Evolutionary conservation across 2,113 vertebrate species (phyloP).

Genomic region (Seriola dumerili): DNA sequence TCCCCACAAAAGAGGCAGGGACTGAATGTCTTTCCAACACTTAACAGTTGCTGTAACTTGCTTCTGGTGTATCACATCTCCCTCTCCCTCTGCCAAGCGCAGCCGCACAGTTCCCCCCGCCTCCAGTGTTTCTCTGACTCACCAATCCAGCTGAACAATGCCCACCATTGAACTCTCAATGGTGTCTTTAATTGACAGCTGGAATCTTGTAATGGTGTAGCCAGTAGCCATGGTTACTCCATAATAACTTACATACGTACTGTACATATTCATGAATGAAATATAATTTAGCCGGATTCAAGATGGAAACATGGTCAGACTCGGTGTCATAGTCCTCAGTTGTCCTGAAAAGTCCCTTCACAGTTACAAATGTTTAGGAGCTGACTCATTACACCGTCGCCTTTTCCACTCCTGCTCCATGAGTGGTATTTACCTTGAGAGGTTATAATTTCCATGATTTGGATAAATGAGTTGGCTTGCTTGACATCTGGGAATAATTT

Average conservation of each 20-base stretch:
- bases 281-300: constrained; percentile 11
- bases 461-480: constrained; percentile 56
- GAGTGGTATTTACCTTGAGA: constrained; percentile 72
- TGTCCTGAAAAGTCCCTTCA: constrained; percentile 63
- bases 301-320: constrained; percentile 45
- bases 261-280: constrained; percentile 68
- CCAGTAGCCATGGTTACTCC: constrained; percentile 74
- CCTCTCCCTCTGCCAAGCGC: constrained; percentile 67
- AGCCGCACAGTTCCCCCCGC: constrained; percentile 56
- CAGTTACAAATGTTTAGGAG: constrained; percentile 49
- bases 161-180: constrained; percentile 78
- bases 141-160: constrained; percentile 79
- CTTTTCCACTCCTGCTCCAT: constrained; percentile 70
- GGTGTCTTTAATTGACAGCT: constrained; percentile 76
- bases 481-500: constrained; percentile 73
- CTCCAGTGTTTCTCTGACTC: constrained; percentile 71
- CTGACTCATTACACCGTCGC: constrained; percentile 69
- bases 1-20: constrained; percentile 53
- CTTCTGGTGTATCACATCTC: constrained; percentile 78
- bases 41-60: constrained; percentile 55
- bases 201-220: constrained; percentile 73
- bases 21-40: constrained; percentile 63
- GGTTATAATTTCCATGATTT: constrained; percentile 79
- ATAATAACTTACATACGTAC: constrained; percentile 61
- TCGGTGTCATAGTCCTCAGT: constrained; percentile 21